Evolutionary conservation across 2,797 vertebrate genomes (phyloP).

Genomic region (Mallotus villosus): DNA sequence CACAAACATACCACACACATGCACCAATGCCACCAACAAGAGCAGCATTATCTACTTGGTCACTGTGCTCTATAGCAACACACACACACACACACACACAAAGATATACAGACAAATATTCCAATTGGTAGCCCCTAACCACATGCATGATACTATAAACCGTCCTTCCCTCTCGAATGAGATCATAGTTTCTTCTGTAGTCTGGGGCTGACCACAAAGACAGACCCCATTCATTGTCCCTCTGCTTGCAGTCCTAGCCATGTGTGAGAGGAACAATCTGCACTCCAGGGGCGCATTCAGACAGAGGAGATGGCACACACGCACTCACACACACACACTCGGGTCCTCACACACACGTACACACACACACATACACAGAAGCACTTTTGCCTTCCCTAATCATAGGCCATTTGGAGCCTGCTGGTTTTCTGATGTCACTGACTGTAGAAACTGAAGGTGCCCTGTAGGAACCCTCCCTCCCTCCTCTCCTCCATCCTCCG

Average conservation of each 20-base stretch:
- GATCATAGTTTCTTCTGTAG: no score
- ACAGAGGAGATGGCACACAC: neutral
- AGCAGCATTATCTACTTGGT: no score
- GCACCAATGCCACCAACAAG: neutral
- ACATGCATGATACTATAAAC: no score
- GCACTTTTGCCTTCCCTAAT: constrained; percentile 19
- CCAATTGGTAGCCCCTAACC: no score
- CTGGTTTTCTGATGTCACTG: constrained; percentile 44
- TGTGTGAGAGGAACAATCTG: no score
- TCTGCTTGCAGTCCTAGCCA: no score
- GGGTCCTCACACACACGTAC: neutral
- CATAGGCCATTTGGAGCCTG: constrained; percentile 38
- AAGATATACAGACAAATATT: neutral
- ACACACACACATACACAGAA: neutral
- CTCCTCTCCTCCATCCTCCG: no score
- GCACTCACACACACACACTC: no score
- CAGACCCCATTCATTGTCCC: no score
- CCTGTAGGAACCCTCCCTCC: constrained; percentile 22
- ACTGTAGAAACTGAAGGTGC: constrained; percentile 33
- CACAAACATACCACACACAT: constrained; percentile 33
- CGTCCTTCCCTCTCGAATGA: no score
- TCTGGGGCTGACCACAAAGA: no score
- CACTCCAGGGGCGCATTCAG: no score
- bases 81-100: constrained; percentile 22
- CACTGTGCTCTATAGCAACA: constrained; percentile 12